A percentile compares a stretch with the other conserved stretches of the same genome.
Evolutionary conservation across 2,797 vertebrate species (phyloP).

Genomic region (Sebastes alutus): DNA sequence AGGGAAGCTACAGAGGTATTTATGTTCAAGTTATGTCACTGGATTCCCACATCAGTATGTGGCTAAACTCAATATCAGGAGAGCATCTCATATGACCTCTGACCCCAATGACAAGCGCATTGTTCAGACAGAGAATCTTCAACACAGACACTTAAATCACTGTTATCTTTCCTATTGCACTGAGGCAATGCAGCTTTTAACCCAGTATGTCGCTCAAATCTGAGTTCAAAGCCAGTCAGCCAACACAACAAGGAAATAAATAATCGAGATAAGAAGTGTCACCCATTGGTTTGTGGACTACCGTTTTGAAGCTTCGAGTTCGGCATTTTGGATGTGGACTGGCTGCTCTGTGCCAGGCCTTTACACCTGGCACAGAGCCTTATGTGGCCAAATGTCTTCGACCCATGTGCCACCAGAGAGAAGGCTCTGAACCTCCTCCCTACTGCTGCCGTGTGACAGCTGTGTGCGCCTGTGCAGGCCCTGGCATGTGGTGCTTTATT

Average conservation of each 20-base stretch:
- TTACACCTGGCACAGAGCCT: neutral
- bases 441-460: neutral
- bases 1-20: neutral
- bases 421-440: neutral
- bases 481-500: neutral
- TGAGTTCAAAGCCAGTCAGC: neutral
- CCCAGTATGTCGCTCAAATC: neutral
- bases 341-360: neutral
- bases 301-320: too few relatives aligned
- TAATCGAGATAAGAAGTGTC: too few relatives aligned
- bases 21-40: neutral
- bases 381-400: neutral
- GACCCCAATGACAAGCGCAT: neutral
- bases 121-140: slow-evolving; percentile 17
- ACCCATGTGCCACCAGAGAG: neutral
- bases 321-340: neutral
- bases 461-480: neutral
- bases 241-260: neutral
- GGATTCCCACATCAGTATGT: neutral
- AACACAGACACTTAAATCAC: slow-evolving; percentile 30
- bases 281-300: too few relatives aligned
- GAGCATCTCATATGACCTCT: slow-evolving; percentile 16
- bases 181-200: slow-evolving; percentile 21
- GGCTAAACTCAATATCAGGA: neutral
- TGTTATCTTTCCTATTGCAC: neutral